Percentiles rank a stretch among this genome's conserved stretches.
phyloP scores from a whole-genome alignment of 2,888 invertebrate genomes.

The Callinectes sapidus region DNA sequence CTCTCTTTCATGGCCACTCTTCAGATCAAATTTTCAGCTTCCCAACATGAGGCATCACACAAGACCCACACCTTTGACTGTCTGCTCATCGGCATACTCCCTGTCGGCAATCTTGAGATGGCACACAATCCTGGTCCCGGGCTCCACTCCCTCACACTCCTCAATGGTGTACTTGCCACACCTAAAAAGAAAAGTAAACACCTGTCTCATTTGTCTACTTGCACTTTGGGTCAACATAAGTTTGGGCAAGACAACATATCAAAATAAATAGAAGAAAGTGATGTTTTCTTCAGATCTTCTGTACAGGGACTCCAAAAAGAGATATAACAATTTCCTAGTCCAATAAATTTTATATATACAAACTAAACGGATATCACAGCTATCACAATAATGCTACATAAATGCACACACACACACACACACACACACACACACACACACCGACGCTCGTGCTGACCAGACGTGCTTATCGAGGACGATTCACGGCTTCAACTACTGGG shows the following conservation, averaged over 20 bases:
- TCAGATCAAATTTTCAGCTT: too few relatives aligned
- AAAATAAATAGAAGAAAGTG: neutral
- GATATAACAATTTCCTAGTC: too few relatives aligned
- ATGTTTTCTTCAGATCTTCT: neutral
- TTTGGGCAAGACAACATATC: neutral
- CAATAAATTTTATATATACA: too few relatives aligned
- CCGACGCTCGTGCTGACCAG: too few relatives aligned
- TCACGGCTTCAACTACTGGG: too few relatives aligned
- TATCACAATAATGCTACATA: too few relatives aligned
- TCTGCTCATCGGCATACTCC: constrained; percentile 89
- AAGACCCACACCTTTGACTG: constrained; percentile 23
- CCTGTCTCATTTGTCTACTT: neutral
- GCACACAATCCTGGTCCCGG: constrained; percentile 94
- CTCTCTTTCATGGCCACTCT: too few relatives aligned
- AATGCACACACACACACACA: too few relatives aligned
- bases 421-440: too few relatives aligned
- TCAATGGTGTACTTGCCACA: constrained; percentile 92
- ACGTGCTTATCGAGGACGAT: too few relatives aligned
- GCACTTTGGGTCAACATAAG: neutral
- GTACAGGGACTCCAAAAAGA: neutral
- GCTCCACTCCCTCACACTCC: constrained; percentile 87
- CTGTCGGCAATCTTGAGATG: constrained; percentile 91
- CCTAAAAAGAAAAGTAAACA: constrained; percentile 76
- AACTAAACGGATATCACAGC: too few relatives aligned
- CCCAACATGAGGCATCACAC: neutral